Evolutionary conservation across 37 sponge, comb jelly and placozoan genomes (phyloP), one percentile per base, ranked within the genome.

Genomic region (Eunapius fragilis): DNA sequence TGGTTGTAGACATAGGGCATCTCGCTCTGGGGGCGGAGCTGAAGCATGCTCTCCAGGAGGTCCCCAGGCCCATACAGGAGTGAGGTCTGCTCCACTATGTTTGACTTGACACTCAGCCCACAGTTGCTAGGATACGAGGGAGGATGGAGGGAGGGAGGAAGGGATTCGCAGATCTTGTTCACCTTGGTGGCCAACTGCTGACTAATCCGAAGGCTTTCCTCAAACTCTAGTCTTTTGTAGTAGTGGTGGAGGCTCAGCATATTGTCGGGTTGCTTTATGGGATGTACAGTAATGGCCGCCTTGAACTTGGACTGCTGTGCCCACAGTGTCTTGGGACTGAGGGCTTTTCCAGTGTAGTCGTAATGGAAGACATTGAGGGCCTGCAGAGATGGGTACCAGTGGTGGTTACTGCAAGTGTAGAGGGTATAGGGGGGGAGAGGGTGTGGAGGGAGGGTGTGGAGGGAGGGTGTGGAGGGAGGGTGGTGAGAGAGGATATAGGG

Each of bases 241-340:
- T 71, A 86, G 37, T 86, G 80, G 50, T 86, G 91, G 0, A 91
- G 25, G 73, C 77, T 69, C 30, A 45, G 45, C 91, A 91, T 91
- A 76, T 91, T 91, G 49, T 79, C 70, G 0, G 83, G 88, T 32
- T 87, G 49, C 70, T 91, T 91, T 26, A 87, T 80, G 0, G 91
- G 91, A 50, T 91, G 91, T 11, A 91, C 48, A 3, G 84, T 75
- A 50, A 91, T 83, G 49, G 73, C 76, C 23, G 78, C 36, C 36
- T 68, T 31, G 27, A 91, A 67, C 38, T 28, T 12, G 5, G 78
- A 41, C 41, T 41, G 79, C 9, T 68, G 72, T 19, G 79, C 74
- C 91, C 91, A 91, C 45, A 91, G 75, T 31, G 84, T 80, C 17
- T 73, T 47, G 2, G 87, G 84, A 25, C 74, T 74, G 70, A 87